Base-by-base conservation (phyloP, 2,888 invertebrate genomes). In the Netelia inedita region DNA sequence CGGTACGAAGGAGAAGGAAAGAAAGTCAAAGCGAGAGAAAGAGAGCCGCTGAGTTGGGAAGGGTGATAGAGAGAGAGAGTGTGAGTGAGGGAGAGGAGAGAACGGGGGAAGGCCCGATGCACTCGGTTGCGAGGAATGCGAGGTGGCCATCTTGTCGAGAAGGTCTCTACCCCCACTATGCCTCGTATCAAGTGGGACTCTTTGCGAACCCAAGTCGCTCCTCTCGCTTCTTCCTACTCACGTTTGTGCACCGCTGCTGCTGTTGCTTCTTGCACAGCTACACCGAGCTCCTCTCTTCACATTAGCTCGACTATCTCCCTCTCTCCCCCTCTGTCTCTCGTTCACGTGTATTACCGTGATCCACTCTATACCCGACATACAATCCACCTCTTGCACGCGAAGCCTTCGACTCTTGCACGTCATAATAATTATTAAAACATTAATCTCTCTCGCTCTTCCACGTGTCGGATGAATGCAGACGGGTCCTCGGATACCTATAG, bases 71-170 rank as follows among this genome's bases (percentile, higher is more conserved):
- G 57, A 53, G 76, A 68, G 82, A 71, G 72, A 71, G 59, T 61
- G 66, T 65, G 78, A 50, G 59, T 65, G 69, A 46, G 28, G 71
- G 63, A 43, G 76, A 69, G 69, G 80, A 86, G 79, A 85, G 78
- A 61, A 74, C 61, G 81, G 87, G 81, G 82, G 35, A 35, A 35
- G 35, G 78, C 85, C 80, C 84, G 85, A 86, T 85, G 84, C 85
- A 73, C 87, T 87, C 74, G 87, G 82, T 79, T 81, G 83, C 89
- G 86, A 91, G 92, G 92, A 92, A 92, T 92, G 92, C 90, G 90
- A 91, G 91, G 92, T 89, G 91, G 92, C 92, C 92, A 92, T 92
- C 92, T 92, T 92, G 92, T 88, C 78, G 83, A 86, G 88, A 89
- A 88, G 88, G 88, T 89, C 88, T 87, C 86, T 88, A 63, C 71